These are phyloP conservation scores for Callocephalon fimbriatum DNA, from an alignment of 2,113 vertebrate species.

Conservation along the genomic window DNA sequence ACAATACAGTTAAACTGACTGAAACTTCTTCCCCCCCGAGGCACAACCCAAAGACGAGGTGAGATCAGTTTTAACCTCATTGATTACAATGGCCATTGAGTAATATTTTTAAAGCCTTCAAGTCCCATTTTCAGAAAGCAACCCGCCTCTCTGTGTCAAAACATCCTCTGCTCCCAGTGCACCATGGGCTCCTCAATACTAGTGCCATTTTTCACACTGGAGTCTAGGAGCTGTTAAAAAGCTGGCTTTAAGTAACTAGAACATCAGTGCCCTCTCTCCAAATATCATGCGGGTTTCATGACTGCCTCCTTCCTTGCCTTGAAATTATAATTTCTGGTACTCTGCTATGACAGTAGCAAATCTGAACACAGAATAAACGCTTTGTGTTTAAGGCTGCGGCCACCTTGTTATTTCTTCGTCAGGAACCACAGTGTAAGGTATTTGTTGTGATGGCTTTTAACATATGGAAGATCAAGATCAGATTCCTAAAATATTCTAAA, in stretches of 20 bases:
- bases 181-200: rapidly evolving
- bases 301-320: not conserved
- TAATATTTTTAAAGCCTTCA: not conserved
- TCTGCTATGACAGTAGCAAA: not conserved
- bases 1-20: not conserved
- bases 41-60: not conserved
- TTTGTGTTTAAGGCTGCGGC: not conserved
- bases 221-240: not conserved
- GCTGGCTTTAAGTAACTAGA: not conserved
- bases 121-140: not conserved
- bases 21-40: not conserved
- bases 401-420: not conserved
- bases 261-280: not conserved
- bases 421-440: not conserved
- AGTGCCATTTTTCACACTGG: not conserved
- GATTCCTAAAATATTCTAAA: constrained; percentile 79
- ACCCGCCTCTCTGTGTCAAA: not conserved
- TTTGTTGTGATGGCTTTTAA: constrained; percentile 68
- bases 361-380: not conserved
- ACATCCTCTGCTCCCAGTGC: not conserved
- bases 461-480: constrained; percentile 66
- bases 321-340: not conserved
- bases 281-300: not conserved
- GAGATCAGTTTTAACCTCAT: not conserved
- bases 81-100: not conserved